Percentiles rank a stretch among this genome's conserved stretches.
Evolutionary conservation across 2,113 vertebrate species (phyloP).

Genomic region (Chroicocephalus ridibundus): DNA sequence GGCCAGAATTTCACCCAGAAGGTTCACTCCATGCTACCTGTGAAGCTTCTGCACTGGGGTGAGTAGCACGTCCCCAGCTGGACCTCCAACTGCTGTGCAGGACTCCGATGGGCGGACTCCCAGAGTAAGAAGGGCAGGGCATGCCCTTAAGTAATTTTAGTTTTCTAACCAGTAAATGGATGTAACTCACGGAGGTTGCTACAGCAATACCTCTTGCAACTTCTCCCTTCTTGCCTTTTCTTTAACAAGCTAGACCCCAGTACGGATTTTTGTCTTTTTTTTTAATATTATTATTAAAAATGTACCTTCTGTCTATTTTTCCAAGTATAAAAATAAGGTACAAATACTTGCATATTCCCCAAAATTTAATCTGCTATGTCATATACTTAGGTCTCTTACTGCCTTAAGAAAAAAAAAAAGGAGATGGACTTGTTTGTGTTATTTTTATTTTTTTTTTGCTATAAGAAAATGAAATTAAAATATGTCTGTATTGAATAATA

Average conservation of each 20-base stretch:
- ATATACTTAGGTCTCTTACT: not conserved
- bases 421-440: not conserved
- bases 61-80: not conserved
- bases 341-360: not conserved
- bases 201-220: not conserved
- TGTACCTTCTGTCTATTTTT: not conserved
- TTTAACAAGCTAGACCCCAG: not conserved
- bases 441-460: not conserved
- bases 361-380: not conserved
- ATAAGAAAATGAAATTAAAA: not conserved
- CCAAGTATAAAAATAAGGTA: not conserved
- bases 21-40: fast-evolving
- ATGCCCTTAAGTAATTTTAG: not conserved
- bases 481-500: not conserved
- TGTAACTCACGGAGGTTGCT: not conserved
- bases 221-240: not conserved
- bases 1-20: too few relatives aligned
- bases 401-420: not conserved
- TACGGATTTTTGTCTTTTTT: not conserved
- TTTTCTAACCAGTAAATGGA: not conserved
- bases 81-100: fast-evolving
- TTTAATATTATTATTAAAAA: not conserved
- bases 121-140: not conserved
- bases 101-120: not conserved
- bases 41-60: not conserved